Percentiles rank a stretch among this genome's conserved stretches.
phyloP scores from a whole-genome alignment of 2,888 invertebrate genomes.

The Argyresthia goedartella region DNA sequence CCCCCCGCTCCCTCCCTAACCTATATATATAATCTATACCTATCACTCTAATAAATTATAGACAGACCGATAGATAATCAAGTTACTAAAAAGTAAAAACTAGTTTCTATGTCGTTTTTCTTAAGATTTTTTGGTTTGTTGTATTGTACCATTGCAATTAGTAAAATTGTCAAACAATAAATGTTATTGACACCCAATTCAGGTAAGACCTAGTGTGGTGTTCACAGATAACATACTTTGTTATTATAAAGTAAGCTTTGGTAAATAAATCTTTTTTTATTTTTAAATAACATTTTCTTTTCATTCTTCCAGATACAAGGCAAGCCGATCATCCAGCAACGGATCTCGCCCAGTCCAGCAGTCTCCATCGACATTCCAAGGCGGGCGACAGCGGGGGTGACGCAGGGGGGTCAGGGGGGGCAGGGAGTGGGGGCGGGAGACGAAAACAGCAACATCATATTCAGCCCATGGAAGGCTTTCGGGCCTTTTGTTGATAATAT shows the following conservation, averaged over 20 bases:
- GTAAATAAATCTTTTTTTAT: no score
- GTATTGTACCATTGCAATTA: background rate
- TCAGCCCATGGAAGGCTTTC: conserved; percentile 64
- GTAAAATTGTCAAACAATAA: no score
- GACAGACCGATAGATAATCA: no score
- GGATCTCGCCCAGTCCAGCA: conserved; percentile 55
- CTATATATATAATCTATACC: no score
- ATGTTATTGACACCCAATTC: no score
- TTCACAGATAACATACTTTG: no score
- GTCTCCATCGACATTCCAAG: conserved; percentile 46
- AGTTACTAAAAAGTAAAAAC: no score
- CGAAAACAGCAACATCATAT: conserved; percentile 60
- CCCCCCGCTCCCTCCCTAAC: no score
- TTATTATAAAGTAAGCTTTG: no score
- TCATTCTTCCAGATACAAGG: conserved; percentile 46
- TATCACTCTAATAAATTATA: no score
- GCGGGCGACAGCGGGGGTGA: background rate
- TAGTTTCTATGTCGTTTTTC: no score
- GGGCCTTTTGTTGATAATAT: conserved; percentile 61
- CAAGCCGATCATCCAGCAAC: conserved; percentile 58
- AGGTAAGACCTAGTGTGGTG: no score
- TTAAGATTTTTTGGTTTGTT: background rate
- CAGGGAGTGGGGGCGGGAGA: conserved; percentile 28
- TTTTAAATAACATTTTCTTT: background rate
- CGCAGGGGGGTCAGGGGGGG: background rate